Conservation (phyloP, 1,140 invertebrate genomes). For the Pomacea maculata region DNA sequence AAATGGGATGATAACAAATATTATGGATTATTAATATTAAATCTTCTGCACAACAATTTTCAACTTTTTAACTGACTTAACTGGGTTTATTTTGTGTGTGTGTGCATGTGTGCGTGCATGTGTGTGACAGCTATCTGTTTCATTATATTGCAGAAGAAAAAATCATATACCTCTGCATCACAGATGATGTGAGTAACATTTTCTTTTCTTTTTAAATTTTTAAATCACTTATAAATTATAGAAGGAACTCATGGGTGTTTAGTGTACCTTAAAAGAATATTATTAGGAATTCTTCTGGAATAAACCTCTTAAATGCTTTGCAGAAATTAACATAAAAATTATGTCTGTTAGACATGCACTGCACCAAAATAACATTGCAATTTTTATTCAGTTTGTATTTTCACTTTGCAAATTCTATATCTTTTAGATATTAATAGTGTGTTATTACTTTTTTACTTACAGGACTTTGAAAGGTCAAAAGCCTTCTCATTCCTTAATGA, state of each 20-base stretch:
- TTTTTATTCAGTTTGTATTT: too few relatives aligned
- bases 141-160: constrained; percentile 89
- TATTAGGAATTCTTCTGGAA: too few relatives aligned
- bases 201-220: background rate
- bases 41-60: too few relatives aligned
- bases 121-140: constrained; percentile 78
- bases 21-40: too few relatives aligned
- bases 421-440: constrained; percentile 1
- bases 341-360: too few relatives aligned
- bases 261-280: too few relatives aligned
- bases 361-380: too few relatives aligned
- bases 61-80: too few relatives aligned
- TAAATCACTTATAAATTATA: background rate
- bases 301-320: too few relatives aligned
- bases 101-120: constrained; percentile 2
- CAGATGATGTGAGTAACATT: constrained; percentile 86
- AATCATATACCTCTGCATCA: constrained; percentile 92
- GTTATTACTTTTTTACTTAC: constrained; percentile 57
- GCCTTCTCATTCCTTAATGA: constrained; percentile 91
- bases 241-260: too few relatives aligned
- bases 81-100: background rate
- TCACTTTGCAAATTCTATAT: background rate
- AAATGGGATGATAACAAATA: too few relatives aligned
- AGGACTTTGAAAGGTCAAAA: constrained; percentile 92
- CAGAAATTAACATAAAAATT: too few relatives aligned